Conservation (phyloP, 2,888 invertebrate genomes). For the Smittia sp. region DNA sequence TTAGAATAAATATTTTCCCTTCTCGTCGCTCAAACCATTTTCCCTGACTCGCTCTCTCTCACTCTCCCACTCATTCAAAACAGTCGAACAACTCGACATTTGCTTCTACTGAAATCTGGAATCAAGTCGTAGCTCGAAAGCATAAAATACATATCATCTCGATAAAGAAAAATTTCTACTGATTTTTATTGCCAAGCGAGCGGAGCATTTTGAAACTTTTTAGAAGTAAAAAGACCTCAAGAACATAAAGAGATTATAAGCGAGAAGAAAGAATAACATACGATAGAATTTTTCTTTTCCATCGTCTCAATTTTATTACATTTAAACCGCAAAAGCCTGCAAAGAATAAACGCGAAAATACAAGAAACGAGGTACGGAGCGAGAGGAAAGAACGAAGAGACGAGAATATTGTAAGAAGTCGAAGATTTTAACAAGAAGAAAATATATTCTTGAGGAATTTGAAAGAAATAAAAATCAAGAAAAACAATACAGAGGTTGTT, state of each 20-base stretch:
- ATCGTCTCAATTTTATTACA: conserved; percentile 23
- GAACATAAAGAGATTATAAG: neutral
- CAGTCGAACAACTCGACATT: neutral
- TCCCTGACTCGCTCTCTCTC: neutral
- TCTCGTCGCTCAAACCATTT: neutral
- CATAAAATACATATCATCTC: conserved; percentile 27
- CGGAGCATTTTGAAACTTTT: conserved; percentile 4
- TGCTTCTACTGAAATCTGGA: too few relatives aligned
- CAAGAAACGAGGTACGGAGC: neutral
- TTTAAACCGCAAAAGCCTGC: conserved; percentile 38
- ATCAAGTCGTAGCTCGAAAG: neutral
- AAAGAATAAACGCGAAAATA: conserved; percentile 9
- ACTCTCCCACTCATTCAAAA: too few relatives aligned
- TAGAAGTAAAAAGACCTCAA: conserved; percentile 20
- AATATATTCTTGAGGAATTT: conserved; percentile 38
- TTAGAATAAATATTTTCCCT: neutral
- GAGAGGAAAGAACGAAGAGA: conserved; percentile 24
- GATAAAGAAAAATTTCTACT: conserved; percentile 1
- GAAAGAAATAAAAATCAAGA: conserved; percentile 32
- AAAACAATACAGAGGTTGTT: conserved; percentile 41
- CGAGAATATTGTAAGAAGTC: conserved; percentile 29
- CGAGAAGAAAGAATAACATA: conserved; percentile 11
- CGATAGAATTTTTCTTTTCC: neutral
- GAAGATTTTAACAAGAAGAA: conserved; percentile 38
- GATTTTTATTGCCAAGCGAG: neutral